phyloP scores from a whole-genome alignment of 2,888 invertebrate species.

The Arctia plantaginis region DNA sequence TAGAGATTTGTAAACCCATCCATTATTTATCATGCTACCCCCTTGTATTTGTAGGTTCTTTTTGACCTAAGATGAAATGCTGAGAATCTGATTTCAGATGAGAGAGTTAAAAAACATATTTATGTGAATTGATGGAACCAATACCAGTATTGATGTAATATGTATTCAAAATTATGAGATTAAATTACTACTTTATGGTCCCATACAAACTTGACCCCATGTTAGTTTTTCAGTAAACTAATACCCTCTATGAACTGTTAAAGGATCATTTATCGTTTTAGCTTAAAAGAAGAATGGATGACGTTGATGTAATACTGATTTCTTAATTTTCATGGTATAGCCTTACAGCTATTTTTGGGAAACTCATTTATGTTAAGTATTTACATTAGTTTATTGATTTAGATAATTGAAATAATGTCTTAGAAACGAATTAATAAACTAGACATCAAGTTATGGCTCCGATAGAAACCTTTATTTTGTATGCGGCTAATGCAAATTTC shows the following conservation, averaged over 20 bases:
- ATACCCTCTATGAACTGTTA: neutral
- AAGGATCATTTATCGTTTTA: neutral
- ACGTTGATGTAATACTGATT: neutral
- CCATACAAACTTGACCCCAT: neutral
- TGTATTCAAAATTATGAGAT: neutral
- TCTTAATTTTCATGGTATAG: neutral
- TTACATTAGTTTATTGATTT: neutral
- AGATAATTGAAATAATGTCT: neutral
- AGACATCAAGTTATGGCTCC: constrained; percentile 12
- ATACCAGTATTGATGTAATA: neutral
- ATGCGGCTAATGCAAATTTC: neutral
- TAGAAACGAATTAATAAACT: constrained; percentile 4
- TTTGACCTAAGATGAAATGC: neutral
- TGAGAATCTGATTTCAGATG: neutral
- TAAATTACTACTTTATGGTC: neutral
- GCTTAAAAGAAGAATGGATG: neutral
- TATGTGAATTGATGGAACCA: neutral
- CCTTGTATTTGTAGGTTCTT: neutral
- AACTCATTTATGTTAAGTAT: neutral
- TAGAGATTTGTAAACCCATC: neutral
- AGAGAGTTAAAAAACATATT: neutral
- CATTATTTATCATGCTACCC: neutral
- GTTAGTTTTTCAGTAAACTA: neutral
- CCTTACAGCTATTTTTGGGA: neutral
- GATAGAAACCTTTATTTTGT: constrained; percentile 4